Evolutionary conservation across 1,140 invertebrate species (phyloP), one percentile per base, ranked within the genome.

Genomic region (Portunus trituberculatus): DNA sequence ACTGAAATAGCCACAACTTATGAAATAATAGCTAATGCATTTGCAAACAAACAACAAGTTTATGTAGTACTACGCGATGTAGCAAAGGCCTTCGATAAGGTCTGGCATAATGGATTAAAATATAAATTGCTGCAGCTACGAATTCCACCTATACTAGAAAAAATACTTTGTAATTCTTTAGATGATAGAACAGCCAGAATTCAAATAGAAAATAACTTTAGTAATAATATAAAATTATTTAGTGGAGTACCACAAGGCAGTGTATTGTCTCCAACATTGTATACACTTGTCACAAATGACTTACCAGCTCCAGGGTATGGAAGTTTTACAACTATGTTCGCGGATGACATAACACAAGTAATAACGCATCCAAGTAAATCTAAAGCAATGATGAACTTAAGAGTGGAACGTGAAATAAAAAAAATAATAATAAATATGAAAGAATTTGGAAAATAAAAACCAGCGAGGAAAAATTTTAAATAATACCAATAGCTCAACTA

Each of bases 171-270:
- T 14, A 67, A 59, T 20, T 91, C 59, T 29, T 46, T 91, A 4
- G n/a, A 91, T 16, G 16, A 91, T 14, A 91, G 90, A 52, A 59
- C 16, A 59, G 90, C 45, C 0, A 48, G n/a, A 91, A 52, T 91
- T 12, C n/a, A 7, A 8, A 32, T 91, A 29, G n/a, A 28, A 3
- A 14, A 28, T 4, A 3, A n/a, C 6, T 20, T 3, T 29, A 31
- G 90, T 4, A 16, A 7, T 48, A 52, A 91, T 0, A 20, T 91
- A 48, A 14, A 4, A 59, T 32, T 91, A 3, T 52, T 91, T 29
- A 91, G 90, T 59, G 90, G 90, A 52, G 45, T 91, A 6, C 90
- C 90, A 0, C 90, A 91, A 67, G 90, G 90, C 45, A 91, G 39
- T 29, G 52, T 48, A 52, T 0, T 91, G 3, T 91, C 90, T 4